phyloP scores from a whole-genome alignment of 64 coral and sea anemone genomes.

The Orbicella faveolata region DNA sequence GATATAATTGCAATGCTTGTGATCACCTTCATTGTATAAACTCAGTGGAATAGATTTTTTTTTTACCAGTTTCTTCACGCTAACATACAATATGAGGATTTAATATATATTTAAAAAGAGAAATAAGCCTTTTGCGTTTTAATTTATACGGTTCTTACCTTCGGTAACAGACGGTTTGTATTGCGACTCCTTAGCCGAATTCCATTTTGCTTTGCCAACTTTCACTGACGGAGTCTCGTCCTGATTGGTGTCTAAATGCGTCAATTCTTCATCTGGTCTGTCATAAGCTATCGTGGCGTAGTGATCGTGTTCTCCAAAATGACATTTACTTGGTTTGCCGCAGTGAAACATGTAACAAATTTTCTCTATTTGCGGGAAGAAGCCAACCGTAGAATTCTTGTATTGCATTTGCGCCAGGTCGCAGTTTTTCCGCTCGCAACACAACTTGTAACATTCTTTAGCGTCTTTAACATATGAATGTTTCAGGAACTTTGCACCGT shows the following conservation, averaged over 20 bases:
- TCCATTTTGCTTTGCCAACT: neutral
- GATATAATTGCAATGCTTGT: no score
- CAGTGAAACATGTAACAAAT: conserved; percentile 64
- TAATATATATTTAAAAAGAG: no score
- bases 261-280: conserved; percentile 14
- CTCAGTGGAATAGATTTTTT: no score
- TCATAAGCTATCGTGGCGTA: conserved; percentile 65
- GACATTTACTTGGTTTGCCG: conserved; percentile 53
- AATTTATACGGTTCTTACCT: conserved; percentile 2
- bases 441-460: conserved; percentile 57
- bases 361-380: conserved; percentile 8
- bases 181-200: neutral
- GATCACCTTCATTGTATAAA: no score
- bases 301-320: conserved; percentile 43
- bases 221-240: neutral
- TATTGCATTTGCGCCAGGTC: conserved; percentile 57
- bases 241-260: neutral
- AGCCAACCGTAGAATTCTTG: conserved; percentile 11
- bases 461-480: neutral
- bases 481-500: conserved; percentile 46
- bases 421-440: conserved; percentile 32
- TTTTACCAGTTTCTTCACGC: no score
- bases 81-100: no score
- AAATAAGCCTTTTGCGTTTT: neutral
- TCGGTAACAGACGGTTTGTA: neutral